Percentiles rank a stretch among this genome's conserved stretches.
Evolutionary conservation across 2,797 vertebrate genomes (phyloP).

Genomic region (Semaprochilodus insignis): DNA sequence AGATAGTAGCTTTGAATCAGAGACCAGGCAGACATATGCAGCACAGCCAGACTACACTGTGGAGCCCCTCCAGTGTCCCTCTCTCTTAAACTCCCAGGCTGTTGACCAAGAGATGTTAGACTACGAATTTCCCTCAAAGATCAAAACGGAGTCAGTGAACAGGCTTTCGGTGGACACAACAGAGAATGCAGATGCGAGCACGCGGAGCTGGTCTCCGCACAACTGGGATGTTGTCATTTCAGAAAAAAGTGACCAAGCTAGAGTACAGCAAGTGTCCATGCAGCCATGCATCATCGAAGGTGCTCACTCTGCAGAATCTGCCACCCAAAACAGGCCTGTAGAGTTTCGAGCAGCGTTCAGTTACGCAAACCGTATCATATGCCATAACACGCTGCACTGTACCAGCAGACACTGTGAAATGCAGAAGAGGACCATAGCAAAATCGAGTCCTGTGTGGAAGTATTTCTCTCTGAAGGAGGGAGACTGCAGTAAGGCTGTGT

Average conservation of each 20-base stretch:
- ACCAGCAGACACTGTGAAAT: slow-evolving; percentile 59
- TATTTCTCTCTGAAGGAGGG: slow-evolving; percentile 61
- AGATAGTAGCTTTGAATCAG: slow-evolving; percentile 28
- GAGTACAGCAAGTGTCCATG: slow-evolving; percentile 25
- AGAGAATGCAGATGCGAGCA: slow-evolving; percentile 35
- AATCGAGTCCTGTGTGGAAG: slow-evolving; percentile 60
- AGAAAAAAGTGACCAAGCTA: slow-evolving; percentile 31
- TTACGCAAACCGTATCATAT: slow-evolving; percentile 50
- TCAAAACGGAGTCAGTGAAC: slow-evolving; percentile 52
- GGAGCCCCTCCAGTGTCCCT: background rate
- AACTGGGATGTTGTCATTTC: slow-evolving; percentile 47
- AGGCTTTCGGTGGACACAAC: slow-evolving; percentile 19
- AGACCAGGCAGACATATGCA: background rate
- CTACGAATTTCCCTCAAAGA: slow-evolving; percentile 42
- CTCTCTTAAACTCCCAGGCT: slow-evolving; percentile 40
- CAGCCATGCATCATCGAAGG: slow-evolving; percentile 1
- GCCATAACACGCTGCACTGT: slow-evolving; percentile 52
- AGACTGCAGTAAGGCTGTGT: slow-evolving; percentile 61
- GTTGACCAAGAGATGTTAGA: slow-evolving; percentile 33
- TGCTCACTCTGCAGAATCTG: slow-evolving; percentile 8
- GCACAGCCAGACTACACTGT: slow-evolving; percentile 18
- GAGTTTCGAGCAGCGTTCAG: slow-evolving; percentile 47
- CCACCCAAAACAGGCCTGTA: slow-evolving; percentile 24
- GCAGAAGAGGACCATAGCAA: slow-evolving; percentile 58
- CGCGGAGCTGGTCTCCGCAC: slow-evolving; percentile 50